Conservation (phyloP, 2,888 invertebrate genomes). For the Homarus gammarus region DNA sequence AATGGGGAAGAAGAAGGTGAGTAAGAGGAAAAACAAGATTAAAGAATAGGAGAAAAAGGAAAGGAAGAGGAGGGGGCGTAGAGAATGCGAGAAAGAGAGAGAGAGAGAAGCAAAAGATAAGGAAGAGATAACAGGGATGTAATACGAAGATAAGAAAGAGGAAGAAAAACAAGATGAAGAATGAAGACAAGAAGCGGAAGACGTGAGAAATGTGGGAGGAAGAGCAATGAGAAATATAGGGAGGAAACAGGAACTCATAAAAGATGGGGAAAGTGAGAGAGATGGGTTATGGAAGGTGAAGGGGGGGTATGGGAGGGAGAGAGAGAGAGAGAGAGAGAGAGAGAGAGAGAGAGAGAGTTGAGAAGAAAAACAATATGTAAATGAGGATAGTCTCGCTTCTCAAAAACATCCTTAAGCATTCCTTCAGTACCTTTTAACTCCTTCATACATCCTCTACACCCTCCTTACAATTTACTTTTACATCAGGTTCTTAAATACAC, state of each 20-base stretch:
- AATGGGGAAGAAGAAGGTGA: too few species aligned
- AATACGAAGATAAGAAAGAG: background rate
- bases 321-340: background rate
- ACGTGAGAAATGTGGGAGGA: background rate
- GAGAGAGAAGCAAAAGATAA: background rate
- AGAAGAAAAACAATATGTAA: background rate
- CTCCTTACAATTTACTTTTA: too few species aligned
- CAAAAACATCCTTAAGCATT: too few species aligned
- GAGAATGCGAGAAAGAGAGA: background rate
- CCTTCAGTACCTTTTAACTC: too few species aligned
- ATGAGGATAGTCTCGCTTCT: too few species aligned
- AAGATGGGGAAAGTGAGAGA: background rate
- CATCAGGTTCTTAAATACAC: too few species aligned
- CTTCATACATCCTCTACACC: too few species aligned
- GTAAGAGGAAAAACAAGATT: background rate
- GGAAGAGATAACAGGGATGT: background rate
- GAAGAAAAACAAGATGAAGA: background rate
- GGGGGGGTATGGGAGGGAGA: background rate
- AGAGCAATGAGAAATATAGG: background rate
- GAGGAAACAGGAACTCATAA: background rate
- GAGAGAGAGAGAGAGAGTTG: constrained; percentile 1
- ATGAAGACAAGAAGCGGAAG: background rate
- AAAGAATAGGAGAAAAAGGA: background rate
- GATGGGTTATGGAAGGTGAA: background rate
- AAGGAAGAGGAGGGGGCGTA: background rate